These are phyloP conservation scores for Nomada flava DNA, from an alignment of 2,888 invertebrate genomes.

Conservation along the genomic window DNA sequence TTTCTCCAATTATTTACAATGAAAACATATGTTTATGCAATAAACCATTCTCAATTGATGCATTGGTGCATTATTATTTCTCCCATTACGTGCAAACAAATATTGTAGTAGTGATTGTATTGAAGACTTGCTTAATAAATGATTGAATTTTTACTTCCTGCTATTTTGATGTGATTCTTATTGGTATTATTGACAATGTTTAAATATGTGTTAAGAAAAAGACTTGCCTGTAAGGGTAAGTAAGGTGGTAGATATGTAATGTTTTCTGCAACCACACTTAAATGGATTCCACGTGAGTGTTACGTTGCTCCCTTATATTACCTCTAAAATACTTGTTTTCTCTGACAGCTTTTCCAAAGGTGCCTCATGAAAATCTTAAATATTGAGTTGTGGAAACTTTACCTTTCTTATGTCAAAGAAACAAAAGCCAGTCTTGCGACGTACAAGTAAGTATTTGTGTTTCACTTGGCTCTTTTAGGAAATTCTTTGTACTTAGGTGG, in stretches of 20 bases:
- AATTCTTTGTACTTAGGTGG: background rate
- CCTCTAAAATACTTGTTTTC: constrained; percentile 76
- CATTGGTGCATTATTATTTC: constrained; percentile 81
- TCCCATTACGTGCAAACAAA: constrained; percentile 71
- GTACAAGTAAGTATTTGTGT: constrained; percentile 91
- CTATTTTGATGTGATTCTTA: constrained; percentile 66
- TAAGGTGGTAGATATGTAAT: constrained; percentile 74
- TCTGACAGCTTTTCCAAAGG: constrained; percentile 95
- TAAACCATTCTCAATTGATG: constrained; percentile 80
- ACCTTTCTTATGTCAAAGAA: constrained; percentile 98
- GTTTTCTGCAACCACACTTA: constrained; percentile 47
- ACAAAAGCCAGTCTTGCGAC: constrained; percentile 97
- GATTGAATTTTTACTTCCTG: constrained; percentile 64
- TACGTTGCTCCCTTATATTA: constrained; percentile 37
- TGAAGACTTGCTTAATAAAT: constrained; percentile 66
- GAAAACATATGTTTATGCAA: constrained; percentile 73
- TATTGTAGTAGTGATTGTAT: constrained; percentile 71
- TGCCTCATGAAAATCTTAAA: constrained; percentile 99
- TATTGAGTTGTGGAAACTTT: constrained; percentile 99
- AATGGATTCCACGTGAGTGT: constrained; percentile 47
- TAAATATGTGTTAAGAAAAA: constrained; percentile 63
- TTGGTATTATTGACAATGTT: constrained; percentile 56
- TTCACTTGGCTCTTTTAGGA: constrained; percentile 5
- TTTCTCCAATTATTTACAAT: constrained; percentile 59
- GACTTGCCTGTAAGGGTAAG: constrained; percentile 79